These are phyloP conservation scores for Poeciliopsis turrubarensis DNA, from an alignment of 2,113 vertebrate genomes.

Conservation along the genomic window DNA sequence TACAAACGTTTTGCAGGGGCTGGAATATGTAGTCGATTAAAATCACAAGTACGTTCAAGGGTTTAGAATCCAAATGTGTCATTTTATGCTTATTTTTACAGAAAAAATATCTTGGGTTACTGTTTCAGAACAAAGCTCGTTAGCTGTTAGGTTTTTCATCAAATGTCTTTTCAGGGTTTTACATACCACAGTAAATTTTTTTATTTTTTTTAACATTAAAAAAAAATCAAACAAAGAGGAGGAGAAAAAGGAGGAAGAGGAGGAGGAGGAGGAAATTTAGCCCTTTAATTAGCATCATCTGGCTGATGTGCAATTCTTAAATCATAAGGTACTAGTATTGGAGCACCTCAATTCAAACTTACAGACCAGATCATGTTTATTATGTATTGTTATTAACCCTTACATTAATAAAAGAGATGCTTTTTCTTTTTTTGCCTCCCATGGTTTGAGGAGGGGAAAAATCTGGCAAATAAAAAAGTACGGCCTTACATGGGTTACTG, in stretches of 20 bases:
- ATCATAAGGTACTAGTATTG: no score
- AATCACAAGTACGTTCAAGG: background rate
- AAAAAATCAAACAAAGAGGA: no score
- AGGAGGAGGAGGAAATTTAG: no score
- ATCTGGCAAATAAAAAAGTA: background rate
- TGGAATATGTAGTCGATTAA: conserved; percentile 7
- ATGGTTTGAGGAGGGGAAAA: background rate
- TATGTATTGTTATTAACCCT: no score
- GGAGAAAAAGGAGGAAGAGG: no score
- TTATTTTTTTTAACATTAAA: background rate
- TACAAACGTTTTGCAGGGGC: conserved; percentile 3
- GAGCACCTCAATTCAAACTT: no score
- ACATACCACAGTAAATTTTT: no score
- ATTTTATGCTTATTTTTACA: background rate
- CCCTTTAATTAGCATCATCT: no score
- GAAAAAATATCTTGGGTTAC: background rate
- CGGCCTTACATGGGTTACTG: background rate
- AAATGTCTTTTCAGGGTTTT: background rate
- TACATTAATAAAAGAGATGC: no score
- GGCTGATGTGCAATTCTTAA: no score
- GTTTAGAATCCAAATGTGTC: background rate
- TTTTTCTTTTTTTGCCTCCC: background rate
- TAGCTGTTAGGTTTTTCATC: background rate
- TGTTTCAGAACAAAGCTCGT: background rate
- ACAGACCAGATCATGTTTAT: no score